Base-by-base conservation (phyloP, 2,797 vertebrate species). In the Sebastes matsubarae region DNA sequence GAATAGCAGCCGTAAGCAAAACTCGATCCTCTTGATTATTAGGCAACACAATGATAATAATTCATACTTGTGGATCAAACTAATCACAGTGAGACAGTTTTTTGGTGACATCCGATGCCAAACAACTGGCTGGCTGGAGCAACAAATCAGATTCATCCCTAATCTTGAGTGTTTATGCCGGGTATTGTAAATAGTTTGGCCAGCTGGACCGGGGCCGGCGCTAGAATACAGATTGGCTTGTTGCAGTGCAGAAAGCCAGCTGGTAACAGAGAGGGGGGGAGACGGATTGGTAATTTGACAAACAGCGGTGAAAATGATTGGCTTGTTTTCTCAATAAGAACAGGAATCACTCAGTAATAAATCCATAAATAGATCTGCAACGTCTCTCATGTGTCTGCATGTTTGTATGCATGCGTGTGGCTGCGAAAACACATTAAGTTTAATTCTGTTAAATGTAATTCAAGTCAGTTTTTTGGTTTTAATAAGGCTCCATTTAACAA, bases 111-210 rank as follows among this genome's bases (percentile, higher is more conserved):
- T 61, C 24, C 77, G 60, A 81, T 68, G 79, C 75, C 74, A 89
- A 91, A 91, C 72, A 85, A 82, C 75, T 80, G 74, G 30, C 74
- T 42, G 30, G 68, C 80, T 83, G 38, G 11, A 73, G 75, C 61
- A 83, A 81, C 87, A 91, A 89, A 91, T 89, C 77, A 74, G 57
- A 88, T 77, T 79, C 68, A 83, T 85, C 77, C 55, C 70, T 65
- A 80, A 82, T 89, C 68, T 89, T 63, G 55, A 87, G 74, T 88
- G 87, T 93, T 91, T 92, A 83, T 88, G 84, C 61, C 72, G 54
- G 72, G 54, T 66, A 78, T 68, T 81, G 72, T 90, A 88, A 93
- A 93, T 75, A 87, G 34, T 83, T 87, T 80, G 70, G 75, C 79
- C 86, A 85, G 79, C 83, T 92, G 87, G 72, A 87, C 22, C 29